Conservation (phyloP, 2,113 vertebrate genomes). For the Chrysochloris asiatica region DNA sequence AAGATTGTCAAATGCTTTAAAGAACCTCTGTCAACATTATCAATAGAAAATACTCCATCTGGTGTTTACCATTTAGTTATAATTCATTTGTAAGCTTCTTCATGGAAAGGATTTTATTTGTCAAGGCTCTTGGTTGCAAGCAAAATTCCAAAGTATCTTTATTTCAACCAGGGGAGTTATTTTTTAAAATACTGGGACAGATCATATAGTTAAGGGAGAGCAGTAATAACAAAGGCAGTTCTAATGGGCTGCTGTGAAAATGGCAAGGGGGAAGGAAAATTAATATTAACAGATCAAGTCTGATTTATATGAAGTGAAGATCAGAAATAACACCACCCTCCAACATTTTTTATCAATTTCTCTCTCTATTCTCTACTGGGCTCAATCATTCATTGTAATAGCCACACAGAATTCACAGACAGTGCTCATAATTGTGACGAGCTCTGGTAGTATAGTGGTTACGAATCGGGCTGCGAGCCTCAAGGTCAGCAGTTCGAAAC, state of each 20-base stretch:
- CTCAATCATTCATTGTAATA: too few relatives aligned
- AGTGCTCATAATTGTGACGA: too few relatives aligned
- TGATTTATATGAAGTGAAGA: too few relatives aligned
- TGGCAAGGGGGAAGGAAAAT: too few relatives aligned
- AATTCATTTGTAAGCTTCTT: constrained; percentile 51
- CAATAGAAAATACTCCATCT: not conserved
- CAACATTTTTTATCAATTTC: too few relatives aligned
- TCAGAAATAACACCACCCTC: too few relatives aligned
- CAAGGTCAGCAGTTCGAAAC: too few relatives aligned
- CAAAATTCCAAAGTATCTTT: constrained; percentile 16
- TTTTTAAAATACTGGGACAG: not conserved
- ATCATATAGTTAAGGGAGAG: not conserved
- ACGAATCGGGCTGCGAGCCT: too few relatives aligned
- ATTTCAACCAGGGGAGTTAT: not conserved
- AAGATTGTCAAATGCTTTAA: not conserved
- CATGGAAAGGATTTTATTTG: not conserved
- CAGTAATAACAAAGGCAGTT: not conserved
- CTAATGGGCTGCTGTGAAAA: not conserved
- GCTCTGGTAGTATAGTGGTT: too few relatives aligned
- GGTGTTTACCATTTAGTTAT: not conserved
- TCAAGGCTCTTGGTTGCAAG: not conserved
- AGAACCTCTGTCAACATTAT: not conserved
- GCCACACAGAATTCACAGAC: too few relatives aligned
- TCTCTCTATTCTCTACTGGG: too few relatives aligned
- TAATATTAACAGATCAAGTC: too few relatives aligned